These are phyloP conservation scores for Pelobates cultripes DNA, from an alignment of 2,797 vertebrate species.

Conservation along the genomic window DNA sequence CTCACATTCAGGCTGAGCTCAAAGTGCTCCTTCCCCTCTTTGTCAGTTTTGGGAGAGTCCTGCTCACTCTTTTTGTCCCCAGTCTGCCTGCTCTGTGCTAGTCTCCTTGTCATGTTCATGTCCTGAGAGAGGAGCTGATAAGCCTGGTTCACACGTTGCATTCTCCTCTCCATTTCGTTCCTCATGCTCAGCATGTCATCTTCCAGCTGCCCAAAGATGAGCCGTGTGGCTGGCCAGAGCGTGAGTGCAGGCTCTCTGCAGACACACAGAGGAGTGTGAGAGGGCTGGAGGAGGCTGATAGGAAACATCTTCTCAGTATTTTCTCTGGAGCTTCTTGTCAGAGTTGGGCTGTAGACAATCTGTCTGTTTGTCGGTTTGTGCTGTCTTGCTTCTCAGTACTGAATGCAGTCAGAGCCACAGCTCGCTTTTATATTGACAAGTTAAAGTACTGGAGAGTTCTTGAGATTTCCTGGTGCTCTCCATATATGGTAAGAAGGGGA, in stretches of 20 bases:
- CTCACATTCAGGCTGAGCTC: constrained; percentile 75
- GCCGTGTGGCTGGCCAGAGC: constrained; percentile 56
- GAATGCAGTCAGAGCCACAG: neutral
- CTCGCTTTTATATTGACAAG: neutral
- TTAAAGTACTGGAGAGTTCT: constrained; percentile 1
- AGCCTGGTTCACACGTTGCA: constrained; percentile 5
- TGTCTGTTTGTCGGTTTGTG: neutral
- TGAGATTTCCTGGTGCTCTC: constrained; percentile 6
- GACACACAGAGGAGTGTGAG: constrained; percentile 58
- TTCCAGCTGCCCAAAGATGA: constrained; percentile 55
- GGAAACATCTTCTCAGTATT: constrained; percentile 55
- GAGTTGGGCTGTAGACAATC: neutral
- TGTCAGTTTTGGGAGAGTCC: neutral
- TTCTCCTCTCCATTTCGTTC: constrained; percentile 25
- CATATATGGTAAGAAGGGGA: neutral
- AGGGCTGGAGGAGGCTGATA: constrained; percentile 56
- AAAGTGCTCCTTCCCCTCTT: constrained; percentile 57
- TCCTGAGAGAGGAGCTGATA: neutral
- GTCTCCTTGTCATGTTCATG: neutral
- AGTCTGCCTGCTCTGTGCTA: neutral
- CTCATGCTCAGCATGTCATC: constrained; percentile 50
- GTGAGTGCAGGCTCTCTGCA: constrained; percentile 57
- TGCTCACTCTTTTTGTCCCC: neutral
- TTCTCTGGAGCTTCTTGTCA: neutral
- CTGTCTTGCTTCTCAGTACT: neutral